A percentile compares a stretch with the other conserved stretches of the same genome.
phyloP scores from a whole-genome alignment of 1,140 invertebrate genomes.

The Drosophila chauvacae region DNA sequence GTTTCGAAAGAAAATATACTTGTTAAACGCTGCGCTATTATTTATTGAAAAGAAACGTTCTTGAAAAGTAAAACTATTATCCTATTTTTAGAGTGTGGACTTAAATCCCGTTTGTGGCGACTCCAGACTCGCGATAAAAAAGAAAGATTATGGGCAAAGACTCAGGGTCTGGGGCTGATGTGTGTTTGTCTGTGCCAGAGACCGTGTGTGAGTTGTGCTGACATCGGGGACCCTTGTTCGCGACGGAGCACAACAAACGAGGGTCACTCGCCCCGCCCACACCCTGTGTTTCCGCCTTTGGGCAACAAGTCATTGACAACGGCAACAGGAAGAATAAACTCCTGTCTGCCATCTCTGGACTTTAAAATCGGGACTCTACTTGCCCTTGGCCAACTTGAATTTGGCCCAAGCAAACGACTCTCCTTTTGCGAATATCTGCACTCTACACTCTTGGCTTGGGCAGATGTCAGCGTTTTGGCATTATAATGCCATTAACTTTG shows the following conservation, averaged over 20 bases:
- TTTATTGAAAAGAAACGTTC: background rate
- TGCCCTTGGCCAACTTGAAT: slow-evolving; percentile 47
- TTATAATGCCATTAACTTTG: slow-evolving; percentile 82
- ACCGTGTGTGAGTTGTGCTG: slow-evolving; percentile 37
- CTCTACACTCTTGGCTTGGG: slow-evolving; percentile 14
- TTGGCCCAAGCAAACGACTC: slow-evolving; percentile 9
- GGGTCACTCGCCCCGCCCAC: slow-evolving; percentile 39
- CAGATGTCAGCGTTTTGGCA: slow-evolving; percentile 61
- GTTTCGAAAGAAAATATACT: too few species aligned
- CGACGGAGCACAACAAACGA: slow-evolving; percentile 49
- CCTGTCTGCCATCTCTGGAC: slow-evolving; percentile 3
- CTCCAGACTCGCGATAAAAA: slow-evolving; percentile 65
- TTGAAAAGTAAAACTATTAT: background rate
- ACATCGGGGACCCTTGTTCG: slow-evolving; percentile 56
- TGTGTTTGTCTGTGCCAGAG: slow-evolving; percentile 30
- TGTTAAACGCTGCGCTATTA: background rate
- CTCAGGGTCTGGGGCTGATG: slow-evolving; percentile 20
- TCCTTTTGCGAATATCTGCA: slow-evolving; percentile 3
- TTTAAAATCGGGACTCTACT: slow-evolving; percentile 20
- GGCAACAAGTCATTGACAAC: slow-evolving; percentile 46
- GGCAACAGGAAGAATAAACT: slow-evolving; percentile 1
- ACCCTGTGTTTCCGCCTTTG: slow-evolving; percentile 23
- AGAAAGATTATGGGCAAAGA: slow-evolving; percentile 29
- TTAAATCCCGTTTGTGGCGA: slow-evolving; percentile 51
- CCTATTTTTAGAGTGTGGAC: slow-evolving; percentile 23